These are phyloP conservation scores for Pomacea maculata DNA, from an alignment of 1,140 invertebrate species.

Conservation along the genomic window DNA sequence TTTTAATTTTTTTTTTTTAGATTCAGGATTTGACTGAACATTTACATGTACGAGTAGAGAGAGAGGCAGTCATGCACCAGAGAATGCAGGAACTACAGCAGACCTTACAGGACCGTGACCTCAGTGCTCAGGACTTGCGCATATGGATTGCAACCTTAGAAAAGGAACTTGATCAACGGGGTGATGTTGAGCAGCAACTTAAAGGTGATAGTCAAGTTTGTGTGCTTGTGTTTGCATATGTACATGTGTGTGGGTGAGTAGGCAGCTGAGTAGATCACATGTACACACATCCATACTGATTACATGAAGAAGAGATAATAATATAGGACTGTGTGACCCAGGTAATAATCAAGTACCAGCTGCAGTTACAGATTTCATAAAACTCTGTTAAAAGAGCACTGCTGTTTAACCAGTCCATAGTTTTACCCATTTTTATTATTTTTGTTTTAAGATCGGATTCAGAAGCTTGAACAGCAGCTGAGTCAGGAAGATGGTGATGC, in stretches of 20 bases:
- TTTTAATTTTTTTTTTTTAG: constrained; percentile 30
- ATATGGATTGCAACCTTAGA: constrained; percentile 79
- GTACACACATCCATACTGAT: no score
- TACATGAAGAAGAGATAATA: no score
- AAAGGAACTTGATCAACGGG: constrained; percentile 70
- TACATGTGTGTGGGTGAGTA: background rate
- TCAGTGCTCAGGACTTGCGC: constrained; percentile 49
- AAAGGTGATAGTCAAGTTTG: constrained; percentile 8
- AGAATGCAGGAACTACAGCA: constrained; percentile 48
- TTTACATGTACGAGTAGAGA: constrained; percentile 49
- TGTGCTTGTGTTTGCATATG: background rate
- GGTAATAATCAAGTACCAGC: no score
- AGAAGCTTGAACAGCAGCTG: constrained; percentile 33
- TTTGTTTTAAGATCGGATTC: constrained; percentile 14
- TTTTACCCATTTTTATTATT: background rate
- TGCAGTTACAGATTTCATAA: no score
- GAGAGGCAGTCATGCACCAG: constrained; percentile 42
- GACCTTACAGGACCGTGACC: constrained; percentile 48
- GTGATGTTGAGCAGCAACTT: constrained; percentile 28
- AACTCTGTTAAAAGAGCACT: no score
- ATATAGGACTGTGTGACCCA: no score
- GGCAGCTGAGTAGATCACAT: no score
- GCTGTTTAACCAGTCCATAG: background rate
- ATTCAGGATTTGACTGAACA: constrained; percentile 57
- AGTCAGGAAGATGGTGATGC: constrained; percentile 22